Base-by-base conservation (phyloP, 2,797 vertebrate species). In the Lophura swinhoii region DNA sequence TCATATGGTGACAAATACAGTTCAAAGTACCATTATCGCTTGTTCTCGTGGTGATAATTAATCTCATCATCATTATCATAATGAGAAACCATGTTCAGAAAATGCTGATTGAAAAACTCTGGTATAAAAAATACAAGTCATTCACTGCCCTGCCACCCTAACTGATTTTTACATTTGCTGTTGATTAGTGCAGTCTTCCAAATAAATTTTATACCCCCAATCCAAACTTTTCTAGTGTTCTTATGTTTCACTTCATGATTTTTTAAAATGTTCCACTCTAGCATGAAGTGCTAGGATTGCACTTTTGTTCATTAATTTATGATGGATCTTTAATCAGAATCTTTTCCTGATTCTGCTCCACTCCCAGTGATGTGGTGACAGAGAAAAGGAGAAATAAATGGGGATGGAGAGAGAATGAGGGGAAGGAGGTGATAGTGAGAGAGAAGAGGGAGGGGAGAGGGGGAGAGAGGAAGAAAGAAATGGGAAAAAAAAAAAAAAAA, bases 171-270 rank as follows among this genome's bases (percentile, higher is more conserved):
- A 84, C 86, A 91, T 91, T 96, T 94, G 91, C 28, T 75, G 67
- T 58, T 97, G 87, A 98, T 97, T 97, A 97, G 91, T 72, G 74
- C 91, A 87, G 90, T 31, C 91, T 97, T 94, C 95, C 96, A 97
- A 97, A 97, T 93, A 95, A 96, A 96, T 95, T 91, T 91, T 84
- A 90, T 83, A 59, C 70, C 86, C 93, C 93, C 94, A 88, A 84
- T 97, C 87, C 91, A 96, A 97, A 97, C 90, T 97, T 97, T 95
- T 97, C 86, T 95, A 96, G 92, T 53, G 94, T 97, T 96, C 96
- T 97, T 97, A 87, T 80, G 70, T 84, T 96, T 97, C 89, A 74
- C 83, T 95, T 93, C 46, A 78, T 88, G 91, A 96, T 96, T 97
- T 97, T 96, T 92, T 87, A 49, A 94, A 97, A 94, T 66, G 79